Percentiles rank a stretch among this genome's conserved stretches.
Evolutionary conservation across 2,113 vertebrate genomes (phyloP).

Genomic region (Mionectes macconnelli): DNA sequence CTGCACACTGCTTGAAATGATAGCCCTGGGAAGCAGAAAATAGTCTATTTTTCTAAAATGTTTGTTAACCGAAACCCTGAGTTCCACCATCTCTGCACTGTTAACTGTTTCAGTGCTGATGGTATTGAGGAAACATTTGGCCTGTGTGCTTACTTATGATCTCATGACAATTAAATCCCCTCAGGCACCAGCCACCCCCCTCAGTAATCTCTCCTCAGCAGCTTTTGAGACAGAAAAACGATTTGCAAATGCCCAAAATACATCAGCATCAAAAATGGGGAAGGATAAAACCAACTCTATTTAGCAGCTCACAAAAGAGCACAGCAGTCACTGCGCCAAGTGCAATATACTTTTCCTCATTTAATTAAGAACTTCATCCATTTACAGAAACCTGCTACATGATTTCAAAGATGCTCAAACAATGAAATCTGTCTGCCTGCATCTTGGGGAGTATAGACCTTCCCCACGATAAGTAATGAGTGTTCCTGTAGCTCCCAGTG

Average conservation of each 20-base stretch:
- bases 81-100: neutral
- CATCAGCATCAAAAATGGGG: neutral
- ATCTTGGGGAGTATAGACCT: neutral
- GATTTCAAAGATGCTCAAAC: neutral
- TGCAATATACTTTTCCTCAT: neutral
- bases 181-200: neutral
- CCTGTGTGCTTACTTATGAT: neutral
- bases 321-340: neutral
- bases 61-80: neutral
- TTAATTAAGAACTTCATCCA: neutral
- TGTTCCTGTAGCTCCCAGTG: neutral
- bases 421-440: neutral
- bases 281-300: neutral
- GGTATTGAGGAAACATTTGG: neutral
- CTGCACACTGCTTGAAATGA: neutral
- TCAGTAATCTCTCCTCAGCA: neutral
- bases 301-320: neutral
- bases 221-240: neutral
- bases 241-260: neutral
- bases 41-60: neutral
- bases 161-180: neutral
- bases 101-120: neutral
- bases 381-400: neutral
- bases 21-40: neutral
- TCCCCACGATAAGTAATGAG: neutral